These are phyloP conservation scores for Zalophus californianus DNA, from an alignment of 2,797 vertebrate species.

Conservation along the genomic window DNA sequence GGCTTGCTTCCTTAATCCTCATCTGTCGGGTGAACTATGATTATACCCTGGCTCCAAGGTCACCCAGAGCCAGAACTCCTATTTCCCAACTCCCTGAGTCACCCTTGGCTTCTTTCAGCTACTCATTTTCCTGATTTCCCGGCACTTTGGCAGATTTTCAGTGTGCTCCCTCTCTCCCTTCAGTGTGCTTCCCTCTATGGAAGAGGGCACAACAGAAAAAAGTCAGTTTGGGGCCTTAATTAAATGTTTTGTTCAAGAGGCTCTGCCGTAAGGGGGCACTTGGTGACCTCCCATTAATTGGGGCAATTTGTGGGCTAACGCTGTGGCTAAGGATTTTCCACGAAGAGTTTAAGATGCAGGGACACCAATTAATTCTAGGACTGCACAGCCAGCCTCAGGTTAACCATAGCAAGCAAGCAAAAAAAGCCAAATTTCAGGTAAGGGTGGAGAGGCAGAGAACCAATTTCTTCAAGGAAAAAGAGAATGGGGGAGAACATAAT, in stretches of 20 bases:
- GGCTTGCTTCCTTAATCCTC: not conserved
- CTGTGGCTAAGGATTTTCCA: not conserved
- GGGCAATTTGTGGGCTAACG: not conserved
- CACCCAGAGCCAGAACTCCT: not conserved
- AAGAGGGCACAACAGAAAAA: not conserved
- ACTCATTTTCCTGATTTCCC: not conserved
- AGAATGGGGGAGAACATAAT: not conserved
- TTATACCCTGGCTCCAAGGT: not conserved
- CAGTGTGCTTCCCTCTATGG: too few species aligned
- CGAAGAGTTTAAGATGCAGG: not conserved
- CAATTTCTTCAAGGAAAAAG: not conserved
- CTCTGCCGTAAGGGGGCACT: not conserved
- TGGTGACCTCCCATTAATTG: not conserved
- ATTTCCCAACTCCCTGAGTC: not conserved
- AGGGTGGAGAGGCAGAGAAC: not conserved
- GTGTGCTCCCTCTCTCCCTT: not conserved
- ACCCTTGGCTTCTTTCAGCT: not conserved
- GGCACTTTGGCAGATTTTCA: not conserved
- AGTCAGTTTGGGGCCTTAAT: not conserved
- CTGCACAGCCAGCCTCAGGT: not conserved
- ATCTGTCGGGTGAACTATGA: not conserved
- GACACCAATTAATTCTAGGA: constrained; percentile 57
- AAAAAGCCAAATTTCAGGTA: not conserved
- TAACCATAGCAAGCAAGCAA: not conserved
- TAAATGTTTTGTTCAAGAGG: not conserved